These are phyloP conservation scores for Pseudomyrmex gracilis DNA, from an alignment of 1,140 invertebrate species.

Conservation along the genomic window DNA sequence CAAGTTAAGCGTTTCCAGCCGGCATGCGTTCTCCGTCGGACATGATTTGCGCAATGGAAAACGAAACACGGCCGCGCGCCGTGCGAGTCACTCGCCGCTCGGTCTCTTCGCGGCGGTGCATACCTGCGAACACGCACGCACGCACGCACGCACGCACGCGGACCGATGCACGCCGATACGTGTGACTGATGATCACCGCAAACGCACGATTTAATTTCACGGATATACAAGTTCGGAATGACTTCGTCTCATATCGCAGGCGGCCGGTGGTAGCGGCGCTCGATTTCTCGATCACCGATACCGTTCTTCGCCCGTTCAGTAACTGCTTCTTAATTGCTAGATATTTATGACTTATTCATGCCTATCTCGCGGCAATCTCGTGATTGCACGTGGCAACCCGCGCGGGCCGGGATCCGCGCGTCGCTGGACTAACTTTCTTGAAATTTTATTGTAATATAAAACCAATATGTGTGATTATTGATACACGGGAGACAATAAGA, in stretches of 20 bases:
- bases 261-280: constrained; percentile 33
- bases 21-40: constrained; percentile 31
- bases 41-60: constrained; percentile 76
- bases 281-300: constrained; percentile 67
- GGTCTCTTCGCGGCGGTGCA: constrained; percentile 16
- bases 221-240: constrained; percentile 67
- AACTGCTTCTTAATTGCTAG: constrained; percentile 54
- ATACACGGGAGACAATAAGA: too few relatives aligned
- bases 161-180: constrained; percentile 58
- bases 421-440: constrained; percentile 4
- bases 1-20: constrained; percentile 69
- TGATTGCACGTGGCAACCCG: neutral
- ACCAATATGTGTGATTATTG: neutral
- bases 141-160: neutral
- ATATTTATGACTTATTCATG: constrained; percentile 56
- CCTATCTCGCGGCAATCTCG: constrained; percentile 33
- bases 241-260: constrained; percentile 52
- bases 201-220: constrained; percentile 75
- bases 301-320: constrained; percentile 13
- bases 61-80: constrained; percentile 68
- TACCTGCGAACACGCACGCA: neutral
- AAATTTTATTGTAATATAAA: constrained; percentile 23
- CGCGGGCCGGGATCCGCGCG: neutral
- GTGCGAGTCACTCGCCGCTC: constrained; percentile 50
- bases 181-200: constrained; percentile 71